A percentile compares a stretch with the other conserved stretches of the same genome.
phyloP scores from a whole-genome alignment of 2,113 vertebrate genomes.

The Ophiodon elongatus region DNA sequence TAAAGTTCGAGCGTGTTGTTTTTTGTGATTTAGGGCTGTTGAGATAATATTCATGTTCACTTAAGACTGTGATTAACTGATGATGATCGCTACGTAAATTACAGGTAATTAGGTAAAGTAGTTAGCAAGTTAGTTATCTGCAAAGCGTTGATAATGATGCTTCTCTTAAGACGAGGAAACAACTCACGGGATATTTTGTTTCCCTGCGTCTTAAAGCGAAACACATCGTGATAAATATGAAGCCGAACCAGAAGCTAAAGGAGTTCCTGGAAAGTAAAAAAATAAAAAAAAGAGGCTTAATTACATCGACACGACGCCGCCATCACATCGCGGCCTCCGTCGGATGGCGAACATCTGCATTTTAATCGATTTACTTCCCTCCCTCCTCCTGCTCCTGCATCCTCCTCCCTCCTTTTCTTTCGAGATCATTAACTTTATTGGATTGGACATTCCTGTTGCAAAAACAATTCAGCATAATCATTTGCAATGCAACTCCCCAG shows the following conservation, averaged over 20 bases:
- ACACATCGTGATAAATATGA: slow-evolving; percentile 23
- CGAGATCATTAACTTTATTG: slow-evolving; percentile 87
- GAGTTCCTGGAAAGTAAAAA: slow-evolving; percentile 24
- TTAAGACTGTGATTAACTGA: background rate
- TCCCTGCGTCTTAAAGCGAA: background rate
- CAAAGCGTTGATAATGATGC: slow-evolving; percentile 45
- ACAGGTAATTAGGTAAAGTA: slow-evolving; percentile 18
- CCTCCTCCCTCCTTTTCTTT: slow-evolving; percentile 69
- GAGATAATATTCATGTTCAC: background rate
- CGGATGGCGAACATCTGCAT: slow-evolving; percentile 77
- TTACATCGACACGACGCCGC: slow-evolving; percentile 44
- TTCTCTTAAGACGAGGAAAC: slow-evolving; percentile 24
- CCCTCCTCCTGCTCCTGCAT: slow-evolving; percentile 25
- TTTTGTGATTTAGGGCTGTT: background rate
- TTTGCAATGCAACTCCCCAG: slow-evolving; percentile 77
- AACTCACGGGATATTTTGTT: slow-evolving; percentile 2
- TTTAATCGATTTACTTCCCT: slow-evolving; percentile 75
- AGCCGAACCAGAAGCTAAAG: background rate
- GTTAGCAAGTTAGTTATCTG: background rate
- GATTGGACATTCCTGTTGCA: slow-evolving; percentile 82
- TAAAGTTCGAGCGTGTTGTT: background rate
- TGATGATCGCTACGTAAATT: background rate
- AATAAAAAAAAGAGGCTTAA: slow-evolving; percentile 37
- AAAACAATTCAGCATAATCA: slow-evolving; percentile 85
- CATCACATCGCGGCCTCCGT: slow-evolving; percentile 39